These are phyloP conservation scores for Cryptus viduatorius DNA, from an alignment of 2,888 invertebrate genomes.

Conservation along the genomic window DNA sequence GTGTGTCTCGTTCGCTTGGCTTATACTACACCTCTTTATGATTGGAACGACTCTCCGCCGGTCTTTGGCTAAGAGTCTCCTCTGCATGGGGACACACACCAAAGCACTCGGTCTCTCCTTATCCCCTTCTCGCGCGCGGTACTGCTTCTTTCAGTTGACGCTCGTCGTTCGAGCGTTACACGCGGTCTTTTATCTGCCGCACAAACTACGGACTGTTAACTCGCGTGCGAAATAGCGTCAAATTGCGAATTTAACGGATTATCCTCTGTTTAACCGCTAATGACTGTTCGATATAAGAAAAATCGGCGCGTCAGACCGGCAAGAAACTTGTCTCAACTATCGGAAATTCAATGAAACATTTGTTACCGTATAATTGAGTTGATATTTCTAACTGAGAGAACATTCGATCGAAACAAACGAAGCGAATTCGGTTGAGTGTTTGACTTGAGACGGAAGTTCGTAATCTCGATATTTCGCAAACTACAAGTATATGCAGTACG, in stretches of 20 bases:
- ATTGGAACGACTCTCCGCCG: slow-evolving; percentile 53
- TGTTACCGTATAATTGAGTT: not conserved
- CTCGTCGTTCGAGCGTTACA: slow-evolving; percentile 79
- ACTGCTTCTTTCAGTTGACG: slow-evolving; percentile 81
- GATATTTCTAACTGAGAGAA: not conserved
- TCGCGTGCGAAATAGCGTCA: not conserved
- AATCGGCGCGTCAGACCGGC: not conserved
- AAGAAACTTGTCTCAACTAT: not conserved
- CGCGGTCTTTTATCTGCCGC: slow-evolving; percentile 64
- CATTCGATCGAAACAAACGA: slow-evolving; percentile 7
- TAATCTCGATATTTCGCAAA: slow-evolving; percentile 2
- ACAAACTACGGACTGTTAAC: not conserved
- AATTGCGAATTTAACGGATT: not conserved
- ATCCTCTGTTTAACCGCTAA: not conserved
- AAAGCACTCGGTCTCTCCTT: slow-evolving; percentile 65
- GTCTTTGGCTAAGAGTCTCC: slow-evolving; percentile 22
- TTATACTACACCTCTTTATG: slow-evolving; percentile 57
- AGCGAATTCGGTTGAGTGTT: slow-evolving; percentile 19
- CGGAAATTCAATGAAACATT: not conserved
- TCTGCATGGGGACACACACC: slow-evolving; percentile 51
- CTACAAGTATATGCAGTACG: not conserved
- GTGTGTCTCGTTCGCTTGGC: slow-evolving; percentile 1
- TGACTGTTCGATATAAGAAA: not conserved
- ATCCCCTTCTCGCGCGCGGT: slow-evolving; percentile 75
- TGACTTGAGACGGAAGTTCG: not conserved